These are phyloP conservation scores for Panopea generosa DNA, from an alignment of 2,888 invertebrate genomes.

Conservation along the genomic window DNA sequence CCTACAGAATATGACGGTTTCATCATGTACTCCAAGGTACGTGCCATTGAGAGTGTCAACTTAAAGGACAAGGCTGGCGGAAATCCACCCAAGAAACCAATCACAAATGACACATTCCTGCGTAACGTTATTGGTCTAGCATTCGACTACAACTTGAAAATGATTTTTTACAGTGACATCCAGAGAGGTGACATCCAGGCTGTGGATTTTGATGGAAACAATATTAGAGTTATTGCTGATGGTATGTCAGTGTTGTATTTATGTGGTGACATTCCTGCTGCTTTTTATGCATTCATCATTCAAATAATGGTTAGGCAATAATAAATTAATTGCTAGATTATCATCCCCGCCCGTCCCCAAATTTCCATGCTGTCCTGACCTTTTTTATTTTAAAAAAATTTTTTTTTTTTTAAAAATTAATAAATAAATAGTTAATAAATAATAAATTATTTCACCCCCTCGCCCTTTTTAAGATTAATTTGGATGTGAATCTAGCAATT, in stretches of 20 bases:
- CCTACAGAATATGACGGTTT: constrained; percentile 92
- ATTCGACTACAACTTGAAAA: constrained; percentile 89
- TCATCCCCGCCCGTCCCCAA: too few species aligned
- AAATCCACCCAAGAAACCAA: constrained; percentile 92
- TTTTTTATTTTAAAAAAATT: too few species aligned
- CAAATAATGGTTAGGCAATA: too few species aligned
- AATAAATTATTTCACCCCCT: too few species aligned
- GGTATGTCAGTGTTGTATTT: constrained; percentile 71
- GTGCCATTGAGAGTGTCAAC: constrained; percentile 93
- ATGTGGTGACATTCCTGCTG: not conserved
- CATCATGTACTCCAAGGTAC: constrained; percentile 93
- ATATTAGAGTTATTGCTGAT: constrained; percentile 90
- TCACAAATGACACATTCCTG: constrained; percentile 90
- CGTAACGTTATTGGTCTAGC: constrained; percentile 94
- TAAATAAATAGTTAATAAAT: too few species aligned
- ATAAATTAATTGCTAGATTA: too few species aligned
- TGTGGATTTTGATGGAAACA: constrained; percentile 92
- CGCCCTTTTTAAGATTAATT: too few species aligned
- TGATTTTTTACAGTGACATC: constrained; percentile 95
- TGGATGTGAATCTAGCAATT: too few species aligned
- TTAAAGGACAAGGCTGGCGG: constrained; percentile 89
- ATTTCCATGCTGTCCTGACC: too few species aligned
- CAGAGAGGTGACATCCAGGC: constrained; percentile 93
- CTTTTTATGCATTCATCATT: too few species aligned
- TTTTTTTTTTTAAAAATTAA: too few species aligned